phyloP scores from a whole-genome alignment of 1,140 invertebrate species.

The Caenorhabditis latens region DNA sequence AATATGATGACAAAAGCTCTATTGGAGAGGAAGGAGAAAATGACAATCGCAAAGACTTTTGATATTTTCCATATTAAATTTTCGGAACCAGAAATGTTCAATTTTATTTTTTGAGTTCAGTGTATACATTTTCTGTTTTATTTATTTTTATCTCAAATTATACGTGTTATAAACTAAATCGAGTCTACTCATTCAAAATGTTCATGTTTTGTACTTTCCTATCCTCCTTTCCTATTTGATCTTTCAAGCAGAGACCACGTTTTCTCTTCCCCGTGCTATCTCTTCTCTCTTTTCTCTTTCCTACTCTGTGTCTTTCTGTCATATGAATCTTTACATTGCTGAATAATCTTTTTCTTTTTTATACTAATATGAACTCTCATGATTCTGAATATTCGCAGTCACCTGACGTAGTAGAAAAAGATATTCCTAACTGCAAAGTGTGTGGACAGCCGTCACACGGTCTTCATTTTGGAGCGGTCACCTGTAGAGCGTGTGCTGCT shows the following conservation, averaged over 20 bases:
- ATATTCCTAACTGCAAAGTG: background rate
- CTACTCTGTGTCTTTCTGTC: background rate
- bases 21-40: background rate
- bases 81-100: constrained; percentile 13
- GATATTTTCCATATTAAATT: constrained; percentile 4
- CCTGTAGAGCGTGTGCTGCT: constrained; percentile 50
- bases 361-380: background rate
- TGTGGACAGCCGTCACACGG: constrained; percentile 45
- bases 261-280: background rate
- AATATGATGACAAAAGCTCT: background rate
- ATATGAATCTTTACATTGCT: background rate
- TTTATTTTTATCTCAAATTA: too few species aligned
- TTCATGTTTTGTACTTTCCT: background rate
- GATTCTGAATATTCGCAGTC: background rate
- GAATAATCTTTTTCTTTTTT: background rate
- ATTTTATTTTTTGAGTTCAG: background rate
- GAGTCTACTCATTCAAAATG: background rate
- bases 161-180: too few species aligned
- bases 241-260: too few species aligned
- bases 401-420: too few species aligned
- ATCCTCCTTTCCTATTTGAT: background rate
- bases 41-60: background rate
- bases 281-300: background rate
- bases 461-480: constrained; percentile 47
- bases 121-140: too few species aligned